phyloP scores from a whole-genome alignment of 1,140 invertebrate genomes.

The Hylaeus volcanicus region DNA sequence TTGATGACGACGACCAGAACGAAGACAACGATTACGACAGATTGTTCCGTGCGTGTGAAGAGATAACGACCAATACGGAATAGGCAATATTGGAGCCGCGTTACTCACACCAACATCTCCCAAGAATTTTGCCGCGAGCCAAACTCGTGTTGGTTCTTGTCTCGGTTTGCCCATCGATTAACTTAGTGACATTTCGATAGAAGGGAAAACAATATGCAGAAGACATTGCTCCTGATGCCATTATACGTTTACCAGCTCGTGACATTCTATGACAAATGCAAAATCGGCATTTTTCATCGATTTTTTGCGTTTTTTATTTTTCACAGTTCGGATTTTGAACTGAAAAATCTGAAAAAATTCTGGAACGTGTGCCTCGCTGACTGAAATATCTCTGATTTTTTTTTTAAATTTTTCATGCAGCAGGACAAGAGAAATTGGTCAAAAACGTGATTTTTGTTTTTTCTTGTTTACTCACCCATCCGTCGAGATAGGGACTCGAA shows the following conservation, averaged over 20 bases:
- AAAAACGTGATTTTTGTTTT: too few species aligned
- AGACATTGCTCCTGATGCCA: not conserved
- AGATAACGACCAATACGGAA: conserved; percentile 58
- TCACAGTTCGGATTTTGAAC: too few species aligned
- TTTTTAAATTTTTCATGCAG: too few species aligned
- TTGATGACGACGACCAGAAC: conserved; percentile 39
- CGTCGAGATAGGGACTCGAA: too few species aligned
- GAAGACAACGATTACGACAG: conserved; percentile 52
- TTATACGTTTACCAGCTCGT: not conserved
- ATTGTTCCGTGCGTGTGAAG: conserved; percentile 50
- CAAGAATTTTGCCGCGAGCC: conserved; percentile 16
- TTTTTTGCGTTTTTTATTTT: too few species aligned
- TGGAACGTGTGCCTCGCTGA: too few species aligned
- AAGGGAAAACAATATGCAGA: not conserved
- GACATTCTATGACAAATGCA: not conserved
- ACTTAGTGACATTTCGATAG: not conserved
- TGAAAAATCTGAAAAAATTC: too few species aligned
- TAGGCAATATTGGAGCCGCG: conserved; percentile 23
- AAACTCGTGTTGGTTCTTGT: not conserved
- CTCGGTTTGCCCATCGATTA: conserved; percentile 7
- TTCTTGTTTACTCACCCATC: too few species aligned
- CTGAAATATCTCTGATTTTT: too few species aligned
- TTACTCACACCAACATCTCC: conserved; percentile 20
- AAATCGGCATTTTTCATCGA: too few species aligned
- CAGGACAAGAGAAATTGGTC: too few species aligned